Percentiles rank a stretch among this genome's conserved stretches.
Conservation (phyloP, 2,888 invertebrate species). For the Lottia gigantea region DNA sequence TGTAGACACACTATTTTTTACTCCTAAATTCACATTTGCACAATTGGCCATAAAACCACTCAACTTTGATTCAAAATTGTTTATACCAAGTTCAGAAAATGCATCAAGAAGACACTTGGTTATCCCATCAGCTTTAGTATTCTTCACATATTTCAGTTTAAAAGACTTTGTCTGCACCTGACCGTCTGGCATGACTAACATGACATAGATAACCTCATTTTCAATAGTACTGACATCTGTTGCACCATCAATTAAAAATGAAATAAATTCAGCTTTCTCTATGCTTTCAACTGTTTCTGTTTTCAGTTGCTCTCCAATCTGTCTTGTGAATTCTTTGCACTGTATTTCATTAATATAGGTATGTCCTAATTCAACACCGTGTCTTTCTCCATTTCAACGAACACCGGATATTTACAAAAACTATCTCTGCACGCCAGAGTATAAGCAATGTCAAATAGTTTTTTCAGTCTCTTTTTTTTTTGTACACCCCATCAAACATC, state of each 20-base stretch:
- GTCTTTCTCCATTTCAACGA: conserved; percentile 2
- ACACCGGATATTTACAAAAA: neutral
- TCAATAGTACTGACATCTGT: neutral
- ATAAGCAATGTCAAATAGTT: neutral
- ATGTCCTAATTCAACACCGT: neutral
- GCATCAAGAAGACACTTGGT: neutral
- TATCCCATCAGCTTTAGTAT: neutral
- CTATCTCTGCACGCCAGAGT: neutral
- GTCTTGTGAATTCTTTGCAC: neutral
- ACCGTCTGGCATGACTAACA: neutral
- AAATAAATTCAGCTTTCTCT: neutral
- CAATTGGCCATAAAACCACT: neutral
- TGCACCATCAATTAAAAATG: neutral
- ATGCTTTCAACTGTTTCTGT: neutral
- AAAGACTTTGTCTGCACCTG: neutral
- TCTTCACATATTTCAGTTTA: too few relatives aligned
- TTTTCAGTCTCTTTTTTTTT: neutral
- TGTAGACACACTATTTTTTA: too few relatives aligned
- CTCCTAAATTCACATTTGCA: neutral
- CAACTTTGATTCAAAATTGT: neutral
- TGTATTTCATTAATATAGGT: neutral
- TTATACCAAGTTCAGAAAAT: neutral
- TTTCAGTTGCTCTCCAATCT: neutral
- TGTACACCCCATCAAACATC: neutral
- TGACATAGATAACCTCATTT: neutral